phyloP scores from a whole-genome alignment of 2,797 vertebrate species.

The Jordanella pulchra region DNA sequence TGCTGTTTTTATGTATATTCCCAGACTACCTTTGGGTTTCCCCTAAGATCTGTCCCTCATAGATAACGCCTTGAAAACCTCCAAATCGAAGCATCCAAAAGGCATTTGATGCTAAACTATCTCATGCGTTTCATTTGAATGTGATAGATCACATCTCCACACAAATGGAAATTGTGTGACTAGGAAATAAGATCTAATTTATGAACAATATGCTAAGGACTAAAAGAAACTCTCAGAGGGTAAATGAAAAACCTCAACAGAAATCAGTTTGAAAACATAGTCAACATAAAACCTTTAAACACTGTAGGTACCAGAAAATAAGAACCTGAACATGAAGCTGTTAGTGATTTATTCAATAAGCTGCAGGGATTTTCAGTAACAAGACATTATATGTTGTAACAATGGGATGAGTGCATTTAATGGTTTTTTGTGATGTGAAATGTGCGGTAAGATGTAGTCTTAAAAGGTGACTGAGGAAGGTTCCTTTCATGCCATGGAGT shows the following conservation, averaged over 20 bases:
- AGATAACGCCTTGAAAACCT: background rate
- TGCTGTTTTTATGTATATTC: background rate
- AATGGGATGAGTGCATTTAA: constrained; percentile 56
- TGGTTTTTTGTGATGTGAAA: constrained; percentile 53
- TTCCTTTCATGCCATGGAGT: constrained; percentile 60
- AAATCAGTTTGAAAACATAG: background rate
- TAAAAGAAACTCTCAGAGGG: background rate
- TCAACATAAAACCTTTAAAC: background rate
- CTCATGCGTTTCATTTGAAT: background rate
- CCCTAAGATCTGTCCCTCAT: background rate
- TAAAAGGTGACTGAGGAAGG: constrained; percentile 60
- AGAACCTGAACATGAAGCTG: background rate
- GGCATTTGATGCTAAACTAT: background rate
- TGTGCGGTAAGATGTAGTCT: constrained; percentile 66
- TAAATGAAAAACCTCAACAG: background rate
- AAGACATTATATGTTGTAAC: background rate
- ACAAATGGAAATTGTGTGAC: background rate
- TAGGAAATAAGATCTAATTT: background rate
- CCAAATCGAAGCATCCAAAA: background rate
- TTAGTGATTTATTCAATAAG: background rate
- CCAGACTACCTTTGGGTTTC: background rate
- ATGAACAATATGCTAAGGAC: background rate
- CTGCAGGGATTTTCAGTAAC: background rate
- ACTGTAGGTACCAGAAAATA: background rate
- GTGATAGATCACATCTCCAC: background rate